Evolutionary conservation across 2,888 invertebrate genomes (phyloP).

Genomic region (Acrobeloides nanus): DNA sequence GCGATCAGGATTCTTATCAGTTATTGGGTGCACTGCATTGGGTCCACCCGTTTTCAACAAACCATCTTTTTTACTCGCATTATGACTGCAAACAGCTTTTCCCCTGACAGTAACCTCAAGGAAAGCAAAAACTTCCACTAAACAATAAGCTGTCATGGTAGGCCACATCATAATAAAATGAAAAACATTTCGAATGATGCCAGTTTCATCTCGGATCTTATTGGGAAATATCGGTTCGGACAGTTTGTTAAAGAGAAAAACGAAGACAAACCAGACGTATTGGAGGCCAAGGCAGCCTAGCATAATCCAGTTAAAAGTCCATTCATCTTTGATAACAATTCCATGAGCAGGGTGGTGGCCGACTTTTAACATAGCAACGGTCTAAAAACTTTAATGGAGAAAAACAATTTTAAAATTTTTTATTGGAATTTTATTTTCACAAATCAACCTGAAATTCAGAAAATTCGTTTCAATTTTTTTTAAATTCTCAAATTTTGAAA

Average conservation of each 20-base stretch:
- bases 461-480: background rate
- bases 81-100: conserved; percentile 44
- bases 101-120: conserved; percentile 42
- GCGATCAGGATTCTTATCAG: background rate
- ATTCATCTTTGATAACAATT: conserved; percentile 29
- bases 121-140: conserved; percentile 40
- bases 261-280: conserved; percentile 40
- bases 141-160: conserved; percentile 40
- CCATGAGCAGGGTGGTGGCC: conserved; percentile 29
- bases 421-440: no score
- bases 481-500: no score
- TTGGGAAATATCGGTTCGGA: conserved; percentile 43
- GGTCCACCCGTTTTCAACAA: conserved; percentile 24
- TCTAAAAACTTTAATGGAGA: no score
- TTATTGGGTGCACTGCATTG: background rate
- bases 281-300: conserved; percentile 39
- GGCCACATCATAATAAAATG: conserved; percentile 42
- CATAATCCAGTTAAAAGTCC: conserved; percentile 27
- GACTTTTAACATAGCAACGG: conserved; percentile 33
- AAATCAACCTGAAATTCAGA: no score
- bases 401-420: no score
- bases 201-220: conserved; percentile 36
- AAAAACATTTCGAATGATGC: conserved; percentile 39
- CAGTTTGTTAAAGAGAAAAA: conserved; percentile 34
- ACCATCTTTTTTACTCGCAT: conserved; percentile 46